Evolutionary conservation across 2,888 invertebrate genomes (phyloP), one percentile per base, ranked within the genome.

Genomic region (Odontothrips loti): DNA sequence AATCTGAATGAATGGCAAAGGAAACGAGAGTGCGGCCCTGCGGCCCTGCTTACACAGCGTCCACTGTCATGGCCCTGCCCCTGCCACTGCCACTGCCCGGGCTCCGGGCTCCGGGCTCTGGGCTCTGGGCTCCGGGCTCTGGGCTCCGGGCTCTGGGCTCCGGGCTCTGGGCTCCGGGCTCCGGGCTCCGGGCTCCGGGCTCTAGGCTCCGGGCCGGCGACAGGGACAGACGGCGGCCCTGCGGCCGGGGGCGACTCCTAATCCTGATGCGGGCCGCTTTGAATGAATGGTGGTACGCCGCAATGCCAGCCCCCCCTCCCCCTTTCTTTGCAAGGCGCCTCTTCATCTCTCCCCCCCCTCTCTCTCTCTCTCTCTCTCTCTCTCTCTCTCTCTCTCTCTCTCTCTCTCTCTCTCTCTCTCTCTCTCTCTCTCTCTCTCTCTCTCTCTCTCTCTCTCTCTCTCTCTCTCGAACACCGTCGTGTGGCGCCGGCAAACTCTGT

Each of bases 401-500:
- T 10, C 48, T 47, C 79, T 82, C n/a, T n/a, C 34, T 27, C 34
- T 43, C 0, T n/a, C 4, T 47, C 80, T 20, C 29, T 23, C 29
- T 51, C n/a, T 47, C 47, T 79, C 47, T 79, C 23, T 8, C 8
- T 2, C 47, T 79, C 27, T 20, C 20, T 17, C 51, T 81, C 27
- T 6, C 23, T 43, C 23, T 12, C 43, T 47, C 80, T 68, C 63
- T 47, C 51, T 29, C 12, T n/a, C 17, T 43, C 23, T 48, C 58
- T 11, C 15, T 10, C 48, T 47, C 79, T 82, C n/a, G n/a, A n/a
- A 80, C 68, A 34, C 43, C 9, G 47, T 58, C n/a, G n/a, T 23
- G 43, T 80, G 58, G 58, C 58, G 58, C 58, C 58, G 58, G n/a
- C 58, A 58, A 58, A 58, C 58, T 58, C 58, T n/a, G 20, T 58